Conservation (phyloP, 1,140 invertebrate species). For the Spodoptera frugiperda region DNA sequence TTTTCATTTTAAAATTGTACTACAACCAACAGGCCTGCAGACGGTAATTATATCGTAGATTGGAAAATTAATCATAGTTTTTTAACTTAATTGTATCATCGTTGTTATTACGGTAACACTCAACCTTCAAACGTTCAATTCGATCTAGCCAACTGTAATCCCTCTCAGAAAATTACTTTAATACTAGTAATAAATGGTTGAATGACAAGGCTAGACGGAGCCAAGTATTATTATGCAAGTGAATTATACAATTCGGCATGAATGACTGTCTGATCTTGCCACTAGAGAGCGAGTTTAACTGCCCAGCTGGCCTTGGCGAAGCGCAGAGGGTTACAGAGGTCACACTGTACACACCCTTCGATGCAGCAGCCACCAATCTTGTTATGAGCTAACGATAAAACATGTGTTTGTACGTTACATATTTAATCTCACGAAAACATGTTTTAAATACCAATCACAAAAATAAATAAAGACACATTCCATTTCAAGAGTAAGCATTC, state of each 20-base stretch:
- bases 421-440: no score
- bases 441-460: background rate
- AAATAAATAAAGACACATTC: background rate
- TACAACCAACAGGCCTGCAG: background rate
- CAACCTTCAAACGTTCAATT: no score
- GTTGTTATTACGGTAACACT: background rate
- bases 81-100: background rate
- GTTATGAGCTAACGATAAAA: background rate
- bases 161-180: background rate
- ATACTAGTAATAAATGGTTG: background rate
- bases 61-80: background rate
- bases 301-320: constrained; percentile 18
- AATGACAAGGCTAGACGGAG: background rate
- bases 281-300: constrained; percentile 13
- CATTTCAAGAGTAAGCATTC: no score
- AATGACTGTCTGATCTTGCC: constrained; percentile 18
- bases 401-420: background rate
- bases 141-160: no score
- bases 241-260: constrained; percentile 6
- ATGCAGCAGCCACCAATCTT: background rate
- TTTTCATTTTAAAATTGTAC: background rate
- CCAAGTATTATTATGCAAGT: constrained; percentile 6
- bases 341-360: constrained; percentile 35
- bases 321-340: constrained; percentile 23
- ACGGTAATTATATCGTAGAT: background rate